Base-by-base conservation (phyloP, 2,888 invertebrate species). In the Helleia helle region DNA sequence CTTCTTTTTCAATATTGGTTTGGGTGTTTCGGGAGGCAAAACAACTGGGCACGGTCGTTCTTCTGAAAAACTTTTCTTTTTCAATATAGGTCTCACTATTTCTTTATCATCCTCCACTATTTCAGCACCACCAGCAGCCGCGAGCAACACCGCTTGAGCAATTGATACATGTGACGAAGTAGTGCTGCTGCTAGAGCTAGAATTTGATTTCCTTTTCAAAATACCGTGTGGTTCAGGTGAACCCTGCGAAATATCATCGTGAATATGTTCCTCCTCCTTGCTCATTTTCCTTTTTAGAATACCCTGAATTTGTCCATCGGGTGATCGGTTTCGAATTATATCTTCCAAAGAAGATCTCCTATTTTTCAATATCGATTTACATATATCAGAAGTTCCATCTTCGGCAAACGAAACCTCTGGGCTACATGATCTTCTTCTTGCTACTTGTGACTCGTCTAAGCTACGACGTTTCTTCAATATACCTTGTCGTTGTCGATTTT, bases 1-100 rank as follows among this genome's bases (percentile, higher is more conserved):
- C 67, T 95, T 95, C 79, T 96, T 96, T 74, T 95, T 95, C 26
- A 95, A 69, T 58, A 95, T 95, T 2, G 95, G 95, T 68, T 87
- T 90, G 0, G 91, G 90, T 25, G 86, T 86, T 41, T 86, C 86
- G 4, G 70, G 67, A 31, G 62, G 53, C 15, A 69, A 53, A 42
- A 79, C 68, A 52, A 88, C 88, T 38, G 72, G 75, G 52, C 80
- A 86, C 13, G 90, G 81, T 48, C 87, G 70, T 61, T 92, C 91
- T 59, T 92, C 91, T 3, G 90, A 88, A 56, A 90, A 89, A 57
- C 91, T 91, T 63, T 94, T 94, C 74, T 93, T 92, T 74, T 95
- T 95, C 7, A 95, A 75, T 55, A 95, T 95, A 1, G 94, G 94
- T 54, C 90, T 88, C 0, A 93, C 90, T 1, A 66, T 65, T 56